Base-by-base conservation (phyloP, 2,888 invertebrate genomes). In the Sialis lutaria region DNA sequence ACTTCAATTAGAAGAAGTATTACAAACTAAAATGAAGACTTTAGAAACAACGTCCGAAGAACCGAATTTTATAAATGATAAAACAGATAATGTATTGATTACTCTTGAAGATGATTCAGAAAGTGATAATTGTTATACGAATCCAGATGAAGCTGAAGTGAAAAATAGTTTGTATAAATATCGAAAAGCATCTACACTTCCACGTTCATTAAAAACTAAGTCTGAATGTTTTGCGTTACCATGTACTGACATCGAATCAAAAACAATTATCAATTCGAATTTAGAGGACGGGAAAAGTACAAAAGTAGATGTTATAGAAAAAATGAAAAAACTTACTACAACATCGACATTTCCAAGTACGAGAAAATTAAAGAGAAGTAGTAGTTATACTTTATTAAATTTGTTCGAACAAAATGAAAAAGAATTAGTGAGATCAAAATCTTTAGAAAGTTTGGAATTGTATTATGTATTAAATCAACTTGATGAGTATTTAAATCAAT, bases 1-100 rank as follows among this genome's bases (percentile, higher is more conserved):
- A 9, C 61, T 62, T 12, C 53, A 59, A 33, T 52, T 65, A 30
- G 63, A 63, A 50, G 57, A 62, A 52, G 61, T 60, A 48, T 52
- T 65, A 6, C 61, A 63, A 53, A 59, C 54, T 2, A 22, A 22
- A 22, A 22, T 22, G 22, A 22, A 22, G n/a, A n/a, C n/a, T 22
- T 22, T 4, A 22, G 22, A 22, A 22, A 31, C 30, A 10, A 42
- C 10, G 13, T 42, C 30, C 22, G 32, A 13, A 30, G 30, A 22
- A 31, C 22, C 42, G 42, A 6, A 9, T 31, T 31, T n/a, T 31
- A n/a, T 31, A 30, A 10, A 42, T n/a, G 31, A 42, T 7, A 39
- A 39, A 12, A 6, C 37, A 5, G 12, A 37, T 7, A 12, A 37
- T 10, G 37, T 37, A 7, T 37, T 37, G 42, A 32, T 31, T 31